Percentiles rank a stretch among this genome's conserved stretches.
phyloP scores from a whole-genome alignment of 2,113 vertebrate genomes.

The Pygoscelis adeliae region DNA sequence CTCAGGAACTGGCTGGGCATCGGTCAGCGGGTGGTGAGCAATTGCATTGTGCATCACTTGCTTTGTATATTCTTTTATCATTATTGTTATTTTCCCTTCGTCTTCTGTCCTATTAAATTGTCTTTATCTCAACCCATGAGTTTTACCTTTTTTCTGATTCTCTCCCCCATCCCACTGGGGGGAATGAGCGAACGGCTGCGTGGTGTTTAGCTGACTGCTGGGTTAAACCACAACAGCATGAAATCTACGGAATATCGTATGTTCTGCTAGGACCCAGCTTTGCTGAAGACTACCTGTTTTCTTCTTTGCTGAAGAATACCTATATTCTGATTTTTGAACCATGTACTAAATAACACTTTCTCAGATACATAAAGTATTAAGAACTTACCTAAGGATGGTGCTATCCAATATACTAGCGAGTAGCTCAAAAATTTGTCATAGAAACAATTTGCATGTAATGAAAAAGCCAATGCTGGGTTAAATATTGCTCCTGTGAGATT shows the following conservation, averaged over 20 bases:
- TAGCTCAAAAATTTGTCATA: constrained; percentile 82
- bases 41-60: no score
- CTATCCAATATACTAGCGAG: constrained; percentile 87
- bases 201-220: no score
- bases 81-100: no score
- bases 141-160: no score
- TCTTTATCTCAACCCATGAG: no score
- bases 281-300: not conserved
- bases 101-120: no score
- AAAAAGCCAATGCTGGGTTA: constrained; percentile 91
- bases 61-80: no score
- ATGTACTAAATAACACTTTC: not conserved
- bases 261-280: not conserved
- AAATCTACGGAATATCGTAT: not conserved
- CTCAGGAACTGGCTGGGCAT: no score
- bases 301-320: not conserved
- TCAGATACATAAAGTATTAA: not conserved
- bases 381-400: constrained; percentile 86
- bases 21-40: no score
- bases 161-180: no score
- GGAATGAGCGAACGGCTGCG: no score
- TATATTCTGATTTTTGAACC: not conserved
- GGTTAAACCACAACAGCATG: no score
- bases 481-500: constrained; percentile 88
- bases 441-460: constrained; percentile 86